Conservation (phyloP, 2,113 vertebrate species). For the Pachyramphus minor region DNA sequence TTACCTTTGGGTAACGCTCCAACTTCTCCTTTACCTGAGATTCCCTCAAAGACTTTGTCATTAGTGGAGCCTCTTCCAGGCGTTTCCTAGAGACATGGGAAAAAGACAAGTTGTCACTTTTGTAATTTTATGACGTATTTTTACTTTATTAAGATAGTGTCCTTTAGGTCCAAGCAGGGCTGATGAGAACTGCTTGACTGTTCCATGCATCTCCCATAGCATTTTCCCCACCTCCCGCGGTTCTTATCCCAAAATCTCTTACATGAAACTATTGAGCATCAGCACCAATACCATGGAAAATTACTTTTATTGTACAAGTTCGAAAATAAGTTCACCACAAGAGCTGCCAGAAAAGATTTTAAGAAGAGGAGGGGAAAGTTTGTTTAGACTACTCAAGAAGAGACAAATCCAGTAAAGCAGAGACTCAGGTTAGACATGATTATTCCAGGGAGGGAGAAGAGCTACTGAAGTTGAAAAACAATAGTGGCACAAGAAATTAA, state of each 20-base stretch:
- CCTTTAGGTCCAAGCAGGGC: background rate
- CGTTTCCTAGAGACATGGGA: constrained; percentile 70
- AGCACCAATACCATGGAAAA: background rate
- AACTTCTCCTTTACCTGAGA: constrained; percentile 86
- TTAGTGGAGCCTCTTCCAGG: constrained; percentile 88
- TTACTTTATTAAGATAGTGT: background rate
- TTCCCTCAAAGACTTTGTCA: constrained; percentile 84
- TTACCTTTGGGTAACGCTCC: constrained; percentile 88
- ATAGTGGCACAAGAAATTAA: background rate
- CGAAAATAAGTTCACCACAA: background rate
- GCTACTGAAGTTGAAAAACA: background rate
- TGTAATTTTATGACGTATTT: background rate
- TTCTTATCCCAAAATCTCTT: background rate
- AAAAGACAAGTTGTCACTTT: background rate
- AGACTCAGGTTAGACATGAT: background rate
- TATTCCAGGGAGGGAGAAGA: background rate
- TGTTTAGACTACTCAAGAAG: background rate
- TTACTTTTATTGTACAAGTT: background rate
- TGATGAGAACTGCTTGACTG: background rate
- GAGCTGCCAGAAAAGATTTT: background rate
- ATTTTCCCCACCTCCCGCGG: background rate
- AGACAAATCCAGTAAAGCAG: background rate
- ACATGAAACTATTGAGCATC: background rate
- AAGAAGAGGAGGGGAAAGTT: background rate
- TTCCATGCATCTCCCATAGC: background rate